A percentile compares a stretch with the other conserved stretches of the same genome.
These are phyloP conservation scores for Bicyclus anynana DNA, from an alignment of 1,140 invertebrate species.

Conservation along the genomic window DNA sequence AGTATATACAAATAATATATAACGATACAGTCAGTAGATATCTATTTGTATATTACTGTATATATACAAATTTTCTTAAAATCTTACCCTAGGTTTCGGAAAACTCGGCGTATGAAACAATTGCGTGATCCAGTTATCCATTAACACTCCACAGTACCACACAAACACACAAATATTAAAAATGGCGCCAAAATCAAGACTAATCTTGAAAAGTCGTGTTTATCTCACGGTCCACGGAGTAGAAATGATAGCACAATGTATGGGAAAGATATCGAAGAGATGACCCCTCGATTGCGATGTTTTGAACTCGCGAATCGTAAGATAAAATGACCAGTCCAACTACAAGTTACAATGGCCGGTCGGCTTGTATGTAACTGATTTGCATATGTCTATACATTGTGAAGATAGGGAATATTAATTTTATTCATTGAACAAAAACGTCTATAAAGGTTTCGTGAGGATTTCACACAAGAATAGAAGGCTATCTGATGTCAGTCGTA, in stretches of 20 bases:
- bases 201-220: constrained; percentile 42
- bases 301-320: constrained; percentile 59
- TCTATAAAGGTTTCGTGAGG: neutral
- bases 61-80: too few relatives aligned
- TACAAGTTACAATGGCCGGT: constrained; percentile 46
- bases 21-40: too few relatives aligned
- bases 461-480: too few relatives aligned
- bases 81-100: constrained; percentile 54
- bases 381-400: constrained; percentile 39
- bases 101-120: constrained; percentile 59
- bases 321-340: constrained; percentile 56
- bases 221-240: constrained; percentile 53
- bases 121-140: constrained; percentile 68
- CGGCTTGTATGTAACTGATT: constrained; percentile 41
- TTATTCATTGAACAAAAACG: neutral
- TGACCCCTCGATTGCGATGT: constrained; percentile 54
- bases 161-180: constrained; percentile 18
- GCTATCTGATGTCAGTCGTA: too few relatives aligned
- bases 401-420: constrained; percentile 12
- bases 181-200: neutral
- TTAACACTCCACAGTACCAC: constrained; percentile 23
- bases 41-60: too few relatives aligned
- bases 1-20: too few relatives aligned
- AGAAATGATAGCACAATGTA: constrained; percentile 53
- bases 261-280: constrained; percentile 56